A percentile compares a stretch with the other conserved stretches of the same genome.
phyloP scores from a whole-genome alignment of 2,888 invertebrate species.

The Temnothorax ravouxi region DNA sequence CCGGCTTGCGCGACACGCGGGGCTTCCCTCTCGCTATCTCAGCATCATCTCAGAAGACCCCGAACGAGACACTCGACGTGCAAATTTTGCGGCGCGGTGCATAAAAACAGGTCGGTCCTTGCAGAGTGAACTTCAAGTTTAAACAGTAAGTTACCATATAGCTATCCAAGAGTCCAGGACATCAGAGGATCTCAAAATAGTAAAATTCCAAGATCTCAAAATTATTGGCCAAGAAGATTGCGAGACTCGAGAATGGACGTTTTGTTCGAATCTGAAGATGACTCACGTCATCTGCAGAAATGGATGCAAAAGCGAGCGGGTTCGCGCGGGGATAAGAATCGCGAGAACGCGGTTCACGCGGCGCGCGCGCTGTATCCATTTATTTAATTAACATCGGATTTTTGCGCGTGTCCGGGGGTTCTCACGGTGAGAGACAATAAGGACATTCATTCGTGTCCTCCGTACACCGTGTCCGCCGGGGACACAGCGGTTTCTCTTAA shows the following conservation, averaged over 20 bases:
- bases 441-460: conserved; percentile 82
- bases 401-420: conserved; percentile 80
- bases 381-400: conserved; percentile 80
- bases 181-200: background rate
- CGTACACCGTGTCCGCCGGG: conserved; percentile 42
- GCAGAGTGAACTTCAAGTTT: background rate
- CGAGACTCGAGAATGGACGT: background rate
- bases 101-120: conserved; percentile 1
- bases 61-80: conserved; percentile 20
- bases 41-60: conserved; percentile 11
- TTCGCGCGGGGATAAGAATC: conserved; percentile 9
- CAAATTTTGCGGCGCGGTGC: conserved; percentile 18
- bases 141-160: background rate
- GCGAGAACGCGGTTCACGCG: conserved; percentile 20
- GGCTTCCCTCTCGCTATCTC: conserved; percentile 48
- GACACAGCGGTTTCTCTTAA: conserved; percentile 76
- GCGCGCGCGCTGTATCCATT: conserved; percentile 7
- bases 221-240: background rate
- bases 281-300: background rate
- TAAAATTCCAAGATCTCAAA: background rate
- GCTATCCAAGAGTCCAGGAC: background rate
- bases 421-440: conserved; percentile 83
- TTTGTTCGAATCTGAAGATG: background rate
- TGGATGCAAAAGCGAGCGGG: background rate
- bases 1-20: conserved; percentile 77